Evolutionary conservation across 1,140 invertebrate species (phyloP), one percentile per base, ranked within the genome.

Genomic region (Pissodes strobi): DNA sequence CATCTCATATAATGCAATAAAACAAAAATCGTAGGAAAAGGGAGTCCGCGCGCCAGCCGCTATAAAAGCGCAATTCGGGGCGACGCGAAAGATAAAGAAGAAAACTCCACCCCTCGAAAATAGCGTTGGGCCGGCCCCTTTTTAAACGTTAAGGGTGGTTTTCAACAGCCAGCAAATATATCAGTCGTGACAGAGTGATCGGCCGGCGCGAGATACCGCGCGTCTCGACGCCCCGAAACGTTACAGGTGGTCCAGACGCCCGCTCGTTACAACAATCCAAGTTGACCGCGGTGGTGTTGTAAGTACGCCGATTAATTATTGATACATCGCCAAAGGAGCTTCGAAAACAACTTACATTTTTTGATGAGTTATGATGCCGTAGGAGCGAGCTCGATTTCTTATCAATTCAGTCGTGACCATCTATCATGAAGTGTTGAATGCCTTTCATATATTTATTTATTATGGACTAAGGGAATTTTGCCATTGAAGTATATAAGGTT

Each of bases 51-150:
- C 21, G 18, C 8, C 45, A 17, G 19, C 6, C 38, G 38, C 39
- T 45, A 45, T 58, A 58, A 58, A 58, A 58, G 55, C 55, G 30
- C 55, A 58, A 43, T 43, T 19, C 25, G 34, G 15, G 12, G 37
- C 22, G n/a, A 45, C 23, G 34, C 45, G 30, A 65, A 59, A 58
- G 55, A 64, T 55, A 70, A 70, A 69, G 69, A 71, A 73, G 69
- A 71, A 73, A 70, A 71, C 68, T 68, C 72, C 70, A 70, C 72
- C 72, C 72, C 70, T 73, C 43, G 48, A 56, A 63, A 69, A 69
- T 56, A 58, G 55, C 58, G 59, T 27, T 64, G 65, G 70, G 62
- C 65, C 70, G 68, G 70, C 70, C 64, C 64, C 65, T 65, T 66
- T 66, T 46, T 60, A 68, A 67, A 59, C 69, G 60, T 65, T 65